These are phyloP conservation scores for Saturnia pavonia DNA, from an alignment of 2,888 invertebrate species.

Conservation along the genomic window DNA sequence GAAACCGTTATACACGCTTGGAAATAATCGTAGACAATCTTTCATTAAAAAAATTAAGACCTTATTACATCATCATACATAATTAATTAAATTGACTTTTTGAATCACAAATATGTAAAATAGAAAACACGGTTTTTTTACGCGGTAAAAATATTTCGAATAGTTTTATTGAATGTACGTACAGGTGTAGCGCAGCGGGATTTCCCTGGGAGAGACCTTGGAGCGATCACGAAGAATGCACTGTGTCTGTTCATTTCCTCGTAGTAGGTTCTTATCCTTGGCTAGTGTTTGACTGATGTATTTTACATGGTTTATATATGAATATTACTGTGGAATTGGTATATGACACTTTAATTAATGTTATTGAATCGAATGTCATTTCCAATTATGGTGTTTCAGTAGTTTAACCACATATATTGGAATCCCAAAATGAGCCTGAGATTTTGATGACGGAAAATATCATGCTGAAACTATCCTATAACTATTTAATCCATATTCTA, in stretches of 20 bases:
- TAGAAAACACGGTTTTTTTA: not conserved
- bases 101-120: not conserved
- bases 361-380: not conserved
- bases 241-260: not conserved
- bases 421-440: not conserved
- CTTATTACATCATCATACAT: not conserved
- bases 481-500: not conserved
- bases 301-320: not conserved
- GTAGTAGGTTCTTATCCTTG: not conserved
- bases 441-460: not conserved
- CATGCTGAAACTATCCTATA: not conserved
- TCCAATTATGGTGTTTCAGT: not conserved
- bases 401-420: not conserved
- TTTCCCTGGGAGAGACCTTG: conserved; percentile 11
- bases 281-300: not conserved
- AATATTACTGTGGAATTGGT: not conserved
- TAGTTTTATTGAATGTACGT: not conserved
- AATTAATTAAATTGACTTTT: not conserved
- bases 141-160: not conserved
- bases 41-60: not conserved
- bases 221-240: not conserved
- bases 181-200: conserved; percentile 1
- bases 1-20: not conserved
- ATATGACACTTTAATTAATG: not conserved
- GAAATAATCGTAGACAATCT: not conserved